Evolutionary conservation across 2,888 invertebrate species (phyloP).

Genomic region (Meiosimyza platycephala): DNA sequence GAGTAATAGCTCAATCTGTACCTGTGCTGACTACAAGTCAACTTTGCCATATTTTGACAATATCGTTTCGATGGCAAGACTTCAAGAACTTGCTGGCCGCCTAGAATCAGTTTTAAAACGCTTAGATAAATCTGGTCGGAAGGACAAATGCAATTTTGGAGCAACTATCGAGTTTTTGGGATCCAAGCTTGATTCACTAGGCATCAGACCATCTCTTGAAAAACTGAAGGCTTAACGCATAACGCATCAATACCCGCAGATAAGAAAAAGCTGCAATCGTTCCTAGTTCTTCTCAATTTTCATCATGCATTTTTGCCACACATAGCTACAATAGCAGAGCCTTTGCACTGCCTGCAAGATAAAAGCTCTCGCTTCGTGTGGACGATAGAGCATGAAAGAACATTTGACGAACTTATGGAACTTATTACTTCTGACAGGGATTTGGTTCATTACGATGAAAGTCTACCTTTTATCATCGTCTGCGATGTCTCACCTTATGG

Average conservation of each 20-base stretch:
- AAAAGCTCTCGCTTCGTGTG: conserved; percentile 41
- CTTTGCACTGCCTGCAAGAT: conserved; percentile 39
- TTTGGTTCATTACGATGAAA: conserved; percentile 37
- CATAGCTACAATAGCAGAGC: conserved; percentile 43
- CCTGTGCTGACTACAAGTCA: conserved; percentile 50
- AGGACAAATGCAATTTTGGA: conserved; percentile 40
- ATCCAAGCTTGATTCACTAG: conserved; percentile 40
- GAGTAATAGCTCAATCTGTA: conserved; percentile 43
- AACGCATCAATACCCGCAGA: conserved; percentile 41
- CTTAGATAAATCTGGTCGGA: conserved; percentile 27
- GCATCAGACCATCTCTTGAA: conserved; percentile 39
- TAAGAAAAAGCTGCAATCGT: conserved; percentile 43
- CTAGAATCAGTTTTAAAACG: conserved; percentile 32
- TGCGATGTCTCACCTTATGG: conserved; percentile 46
- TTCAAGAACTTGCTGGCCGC: conserved; percentile 29
- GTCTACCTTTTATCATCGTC: conserved; percentile 35
- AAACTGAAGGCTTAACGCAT: conserved; percentile 41
- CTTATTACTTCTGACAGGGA: conserved; percentile 40
- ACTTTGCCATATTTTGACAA: conserved; percentile 47
- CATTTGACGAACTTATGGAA: conserved; percentile 39
- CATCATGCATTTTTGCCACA: conserved; percentile 31
- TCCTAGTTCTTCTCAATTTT: conserved; percentile 33
- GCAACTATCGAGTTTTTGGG: conserved; percentile 40
- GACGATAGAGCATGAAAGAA: conserved; percentile 30
- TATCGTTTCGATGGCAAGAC: conserved; percentile 39